Evolutionary conservation across 2,113 vertebrate genomes (phyloP).

Genomic region (Phaethornis superciliosus): DNA sequence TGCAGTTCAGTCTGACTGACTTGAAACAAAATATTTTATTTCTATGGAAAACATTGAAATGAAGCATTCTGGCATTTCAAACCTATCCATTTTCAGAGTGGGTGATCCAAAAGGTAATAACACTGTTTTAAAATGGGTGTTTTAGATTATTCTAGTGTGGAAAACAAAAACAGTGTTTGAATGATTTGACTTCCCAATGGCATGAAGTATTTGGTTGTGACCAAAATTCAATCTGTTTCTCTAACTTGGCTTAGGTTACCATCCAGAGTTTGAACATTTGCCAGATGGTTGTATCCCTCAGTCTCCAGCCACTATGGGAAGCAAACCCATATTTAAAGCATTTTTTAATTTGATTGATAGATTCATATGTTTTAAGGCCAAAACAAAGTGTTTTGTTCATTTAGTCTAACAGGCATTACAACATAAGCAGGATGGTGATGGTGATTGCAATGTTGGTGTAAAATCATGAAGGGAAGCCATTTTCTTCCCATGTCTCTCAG

Average conservation of each 20-base stretch:
- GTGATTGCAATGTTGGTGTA: neutral
- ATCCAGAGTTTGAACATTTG: neutral
- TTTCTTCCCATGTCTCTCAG: neutral
- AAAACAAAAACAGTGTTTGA: neutral
- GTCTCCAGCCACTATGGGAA: neutral
- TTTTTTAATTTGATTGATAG: constrained; percentile 11
- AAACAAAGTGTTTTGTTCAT: neutral
- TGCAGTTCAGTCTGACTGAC: neutral
- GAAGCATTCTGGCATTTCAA: neutral
- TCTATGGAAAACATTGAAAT: neutral
- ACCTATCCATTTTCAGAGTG: neutral
- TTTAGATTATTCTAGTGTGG: neutral
- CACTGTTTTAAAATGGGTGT: neutral
- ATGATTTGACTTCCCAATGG: neutral
- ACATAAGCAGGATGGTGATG: neutral
- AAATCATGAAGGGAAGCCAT: neutral
- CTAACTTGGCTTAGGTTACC: neutral
- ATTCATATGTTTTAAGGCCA: neutral
- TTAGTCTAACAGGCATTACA: neutral
- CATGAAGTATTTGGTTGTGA: neutral
- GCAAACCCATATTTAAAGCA: neutral
- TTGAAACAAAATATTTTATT: neutral
- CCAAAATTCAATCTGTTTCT: neutral
- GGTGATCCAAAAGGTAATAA: neutral
- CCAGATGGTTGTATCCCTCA: neutral